phyloP scores from a whole-genome alignment of 2,888 invertebrate genomes.

The Campoletis raptor region DNA sequence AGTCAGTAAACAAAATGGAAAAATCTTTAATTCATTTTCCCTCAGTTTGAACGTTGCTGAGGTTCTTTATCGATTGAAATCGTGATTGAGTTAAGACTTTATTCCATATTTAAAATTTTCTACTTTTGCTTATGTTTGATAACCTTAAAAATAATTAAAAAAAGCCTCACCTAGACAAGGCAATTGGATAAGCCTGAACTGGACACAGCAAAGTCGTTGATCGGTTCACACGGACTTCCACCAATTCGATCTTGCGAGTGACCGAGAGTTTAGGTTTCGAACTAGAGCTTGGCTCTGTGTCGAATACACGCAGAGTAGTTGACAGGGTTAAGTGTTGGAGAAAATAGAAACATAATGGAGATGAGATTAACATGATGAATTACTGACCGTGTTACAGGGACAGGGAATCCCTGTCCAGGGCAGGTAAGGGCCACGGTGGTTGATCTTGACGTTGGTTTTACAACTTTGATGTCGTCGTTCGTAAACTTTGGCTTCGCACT shows the following conservation, averaged over 20 bases:
- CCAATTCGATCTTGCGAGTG: constrained; percentile 82
- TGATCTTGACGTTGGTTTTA: constrained; percentile 78
- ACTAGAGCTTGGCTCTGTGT: constrained; percentile 80
- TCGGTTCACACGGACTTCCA: constrained; percentile 74
- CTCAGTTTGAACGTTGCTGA: neutral
- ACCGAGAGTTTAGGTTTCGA: constrained; percentile 81
- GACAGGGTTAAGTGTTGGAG: neutral
- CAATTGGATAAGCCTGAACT: constrained; percentile 87
- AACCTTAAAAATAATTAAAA: constrained; percentile 44
- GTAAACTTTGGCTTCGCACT: constrained; percentile 90
- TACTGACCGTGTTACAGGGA: constrained; percentile 84
- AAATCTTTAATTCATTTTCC: neutral
- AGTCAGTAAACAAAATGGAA: neutral
- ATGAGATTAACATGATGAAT: constrained; percentile 24
- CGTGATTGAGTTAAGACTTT: neutral
- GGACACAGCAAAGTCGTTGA: constrained; percentile 87
- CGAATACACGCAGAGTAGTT: neutral
- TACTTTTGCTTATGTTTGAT: neutral
- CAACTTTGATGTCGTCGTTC: constrained; percentile 85
- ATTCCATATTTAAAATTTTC: neutral
- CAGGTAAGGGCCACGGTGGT: constrained; percentile 85
- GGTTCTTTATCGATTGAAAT: neutral
- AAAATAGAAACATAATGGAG: constrained; percentile 1
- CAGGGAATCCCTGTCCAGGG: constrained; percentile 87
- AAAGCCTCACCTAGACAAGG: constrained; percentile 85